Conservation (phyloP, 2,113 vertebrate genomes). For the Caracal caracal region DNA sequence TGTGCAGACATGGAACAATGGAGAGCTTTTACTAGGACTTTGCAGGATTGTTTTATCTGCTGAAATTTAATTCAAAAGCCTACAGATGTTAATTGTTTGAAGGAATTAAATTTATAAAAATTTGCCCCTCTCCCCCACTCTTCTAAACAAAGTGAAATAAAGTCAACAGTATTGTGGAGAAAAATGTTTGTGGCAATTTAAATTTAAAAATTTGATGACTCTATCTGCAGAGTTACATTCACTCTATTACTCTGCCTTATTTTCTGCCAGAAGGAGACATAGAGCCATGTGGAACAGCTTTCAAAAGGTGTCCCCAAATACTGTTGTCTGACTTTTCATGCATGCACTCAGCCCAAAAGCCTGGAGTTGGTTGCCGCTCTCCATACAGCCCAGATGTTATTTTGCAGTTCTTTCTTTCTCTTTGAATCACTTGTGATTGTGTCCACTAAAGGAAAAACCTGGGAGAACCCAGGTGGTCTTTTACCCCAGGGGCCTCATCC, state of each 20-base stretch:
- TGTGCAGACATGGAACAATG: constrained; percentile 83
- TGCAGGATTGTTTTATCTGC: constrained; percentile 80
- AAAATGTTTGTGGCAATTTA: neutral
- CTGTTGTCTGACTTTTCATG: neutral
- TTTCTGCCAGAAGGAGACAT: neutral
- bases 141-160: constrained; percentile 37
- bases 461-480: neutral
- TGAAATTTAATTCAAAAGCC: constrained; percentile 81
- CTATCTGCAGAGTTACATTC: neutral
- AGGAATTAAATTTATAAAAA: constrained; percentile 78
- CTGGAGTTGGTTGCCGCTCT: neutral
- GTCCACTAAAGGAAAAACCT: neutral
- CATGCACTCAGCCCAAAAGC: neutral
- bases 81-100: constrained; percentile 83
- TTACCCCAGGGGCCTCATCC: neutral
- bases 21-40: constrained; percentile 81
- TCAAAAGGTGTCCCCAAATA: neutral
- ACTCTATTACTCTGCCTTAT: neutral
- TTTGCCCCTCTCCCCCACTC: neutral
- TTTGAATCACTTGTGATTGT: neutral
- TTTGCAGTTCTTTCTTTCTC: neutral
- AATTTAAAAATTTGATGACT: constrained; percentile 37
- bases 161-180: neutral
- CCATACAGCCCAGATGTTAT: neutral
- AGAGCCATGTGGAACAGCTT: neutral